Evolutionary conservation across 2,888 invertebrate genomes (phyloP).

Genomic region (Sympetrum striolatum): DNA sequence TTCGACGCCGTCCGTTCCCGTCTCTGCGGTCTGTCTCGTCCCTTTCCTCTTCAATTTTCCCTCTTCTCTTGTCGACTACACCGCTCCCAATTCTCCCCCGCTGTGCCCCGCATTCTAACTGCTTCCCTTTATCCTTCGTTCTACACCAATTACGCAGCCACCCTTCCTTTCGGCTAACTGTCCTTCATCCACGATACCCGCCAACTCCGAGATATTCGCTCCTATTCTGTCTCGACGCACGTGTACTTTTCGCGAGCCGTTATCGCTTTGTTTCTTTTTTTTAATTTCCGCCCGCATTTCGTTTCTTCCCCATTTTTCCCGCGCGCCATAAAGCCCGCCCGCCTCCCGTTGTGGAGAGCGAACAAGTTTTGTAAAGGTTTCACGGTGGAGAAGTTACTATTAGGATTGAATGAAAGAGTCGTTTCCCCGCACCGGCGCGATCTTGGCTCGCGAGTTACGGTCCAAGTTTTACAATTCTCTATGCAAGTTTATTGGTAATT

Average conservation of each 20-base stretch:
- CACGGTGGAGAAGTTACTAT: too few species aligned
- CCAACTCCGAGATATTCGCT: background rate
- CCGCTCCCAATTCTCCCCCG: background rate
- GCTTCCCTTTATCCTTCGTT: background rate
- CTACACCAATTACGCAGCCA: background rate
- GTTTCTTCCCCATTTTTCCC: background rate
- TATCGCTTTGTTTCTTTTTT: background rate
- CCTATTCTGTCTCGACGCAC: background rate
- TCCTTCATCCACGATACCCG: background rate
- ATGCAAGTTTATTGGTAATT: too few species aligned
- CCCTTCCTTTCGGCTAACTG: background rate
- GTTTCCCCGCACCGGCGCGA: too few species aligned
- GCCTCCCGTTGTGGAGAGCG: background rate
- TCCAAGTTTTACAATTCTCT: too few species aligned
- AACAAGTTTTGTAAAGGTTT: background rate
- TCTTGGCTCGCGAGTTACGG: too few species aligned
- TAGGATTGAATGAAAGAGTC: too few species aligned
- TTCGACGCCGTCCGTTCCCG: background rate
- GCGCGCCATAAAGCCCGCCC: background rate
- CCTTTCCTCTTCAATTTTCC: background rate
- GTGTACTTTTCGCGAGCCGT: background rate
- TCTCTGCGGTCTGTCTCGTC: background rate
- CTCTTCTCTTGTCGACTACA: background rate
- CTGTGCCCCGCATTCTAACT: background rate
- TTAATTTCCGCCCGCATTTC: background rate